Evolutionary conservation across 1,140 invertebrate genomes (phyloP), one percentile per base, ranked within the genome.

Genomic region (Coelopa frigida): DNA sequence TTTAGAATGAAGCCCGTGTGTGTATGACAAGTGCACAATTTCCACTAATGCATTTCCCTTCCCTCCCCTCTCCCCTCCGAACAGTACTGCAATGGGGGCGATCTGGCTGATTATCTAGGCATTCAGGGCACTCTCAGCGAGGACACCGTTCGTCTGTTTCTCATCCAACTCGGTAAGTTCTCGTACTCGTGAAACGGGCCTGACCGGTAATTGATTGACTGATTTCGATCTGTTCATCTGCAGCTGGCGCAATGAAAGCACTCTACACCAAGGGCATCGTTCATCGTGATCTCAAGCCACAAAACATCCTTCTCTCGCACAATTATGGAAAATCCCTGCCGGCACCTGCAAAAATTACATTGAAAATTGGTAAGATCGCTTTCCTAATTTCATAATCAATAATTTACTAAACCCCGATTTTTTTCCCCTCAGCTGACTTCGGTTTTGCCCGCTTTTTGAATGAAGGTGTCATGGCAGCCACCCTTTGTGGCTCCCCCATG

Each of bases 401-500:
- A 17, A 51, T 20, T 40, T 26, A 17, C 11, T 46, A 24, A 22
- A 45, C 15, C 4, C 35, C 21, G 42, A 35, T 45, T 14, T 29
- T 31, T 18, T 51, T 41, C 15, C 33, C 47, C 20, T 11, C 23
- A 67, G 94, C 97, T 60, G 97, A 99, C 75, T 99, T 99, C 79
- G 97, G 97, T 15, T 99, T 99, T 76, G 97, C 97, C 22, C 78
- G 97, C 63, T 98, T 98, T 72, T 73, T 99, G 6, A 85, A 94
- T 72, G 96, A 99, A 71, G 97, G 96, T 38, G 93, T 95, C 14
- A 99, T 99, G 97, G 97, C 97, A 36, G 95, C 93, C 37, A 99
- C 97, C 26, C 73, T 99, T 3, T 99, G 97, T 73, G 97, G 96
- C 15, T 99, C 95, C 26, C 97, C 97, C 3, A 99, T 99, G 95